Base-by-base conservation (phyloP, 1,140 invertebrate genomes). In the Lanistes nyassanus region DNA sequence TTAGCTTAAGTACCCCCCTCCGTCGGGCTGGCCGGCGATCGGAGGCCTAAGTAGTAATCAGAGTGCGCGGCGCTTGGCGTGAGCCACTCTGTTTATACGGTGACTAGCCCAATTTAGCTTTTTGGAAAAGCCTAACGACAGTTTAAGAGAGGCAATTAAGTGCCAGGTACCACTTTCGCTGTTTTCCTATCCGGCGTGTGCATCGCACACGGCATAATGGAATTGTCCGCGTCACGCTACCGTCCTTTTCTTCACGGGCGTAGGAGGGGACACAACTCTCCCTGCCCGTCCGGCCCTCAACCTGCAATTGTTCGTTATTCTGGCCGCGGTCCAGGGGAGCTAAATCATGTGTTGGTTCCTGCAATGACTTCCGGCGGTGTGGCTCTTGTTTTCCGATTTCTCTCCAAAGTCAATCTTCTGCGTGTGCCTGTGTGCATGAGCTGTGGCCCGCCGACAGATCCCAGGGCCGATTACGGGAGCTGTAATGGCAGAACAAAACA, bases 131-230 rank as follows among this genome's bases (percentile, higher is more conserved):
- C 55, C 51, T 73, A 73, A 73, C 56, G 70, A 73, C 70, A 56
- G 39, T 73, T 73, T 73, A 73, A 73, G 70, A 53, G 58, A 55
- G 29, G 47, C 70, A 60, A 73, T 73, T 62, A 73, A 60, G 58
- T 62, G 70, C 70, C 56, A 73, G 70, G 51, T 73, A 73, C 47
- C 70, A 73, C 55, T 73, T 73, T 73, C 53, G 53, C 70, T 73
- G 70, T 73, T 73, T 73, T 34, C 36, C 70, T 60, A 62, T 73
- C 70, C 70, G 70, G 55, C 55, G 37, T 36, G 37, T 11, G 47
- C 55, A 73, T 73, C 29, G 26, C 29, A 73, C 47, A 60, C 56
- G 29, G 70, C 51, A 62, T 73, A 73, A 73, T 73, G 70, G 55
- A 73, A 73, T 73, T 56, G 31, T 58, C 47, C 36, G 21, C 34